These are phyloP conservation scores for Eciton burchellii DNA, from an alignment of 1,140 invertebrate species.

Conservation along the genomic window DNA sequence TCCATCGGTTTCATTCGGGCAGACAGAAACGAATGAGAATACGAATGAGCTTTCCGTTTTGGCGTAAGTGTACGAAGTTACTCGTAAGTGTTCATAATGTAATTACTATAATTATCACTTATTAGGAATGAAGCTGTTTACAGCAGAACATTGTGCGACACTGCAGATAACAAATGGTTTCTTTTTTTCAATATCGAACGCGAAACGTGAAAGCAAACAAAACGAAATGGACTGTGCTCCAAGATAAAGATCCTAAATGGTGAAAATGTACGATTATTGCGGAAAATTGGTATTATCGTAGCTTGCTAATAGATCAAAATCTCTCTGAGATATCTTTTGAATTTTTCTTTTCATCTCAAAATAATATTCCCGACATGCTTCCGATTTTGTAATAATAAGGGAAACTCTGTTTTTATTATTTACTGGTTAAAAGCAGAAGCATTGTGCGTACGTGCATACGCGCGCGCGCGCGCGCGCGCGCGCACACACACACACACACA, in stretches of 20 bases:
- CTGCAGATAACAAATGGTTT: conserved; percentile 41
- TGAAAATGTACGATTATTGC: conserved; percentile 38
- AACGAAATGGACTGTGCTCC: conserved; percentile 17
- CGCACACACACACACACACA: too few relatives aligned
- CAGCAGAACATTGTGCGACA: conserved; percentile 48
- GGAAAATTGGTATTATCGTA: conserved; percentile 32
- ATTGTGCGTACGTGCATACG: conserved; percentile 7
- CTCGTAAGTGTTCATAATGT: conserved; percentile 70
- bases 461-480: too few relatives aligned
- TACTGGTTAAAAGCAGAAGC: conserved; percentile 31
- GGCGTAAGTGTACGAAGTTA: conserved; percentile 62
- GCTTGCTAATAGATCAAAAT: conserved; percentile 24
- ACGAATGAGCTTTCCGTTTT: conserved; percentile 63
- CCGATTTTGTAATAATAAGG: conserved; percentile 35
- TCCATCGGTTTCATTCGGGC: conserved; percentile 31
- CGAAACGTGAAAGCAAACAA: neutral
- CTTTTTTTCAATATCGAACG: neutral
- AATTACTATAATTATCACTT: conserved; percentile 59
- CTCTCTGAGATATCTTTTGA: conserved; percentile 13
- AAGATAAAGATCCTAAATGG: conserved; percentile 20
- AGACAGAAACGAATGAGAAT: conserved; percentile 52
- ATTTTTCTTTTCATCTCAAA: neutral
- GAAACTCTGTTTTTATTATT: conserved; percentile 43
- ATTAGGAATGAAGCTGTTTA: conserved; percentile 59
- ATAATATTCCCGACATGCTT: conserved; percentile 30